These are phyloP conservation scores for Gorsachius goisagi DNA, from an alignment of 2,113 vertebrate genomes.

Conservation along the genomic window DNA sequence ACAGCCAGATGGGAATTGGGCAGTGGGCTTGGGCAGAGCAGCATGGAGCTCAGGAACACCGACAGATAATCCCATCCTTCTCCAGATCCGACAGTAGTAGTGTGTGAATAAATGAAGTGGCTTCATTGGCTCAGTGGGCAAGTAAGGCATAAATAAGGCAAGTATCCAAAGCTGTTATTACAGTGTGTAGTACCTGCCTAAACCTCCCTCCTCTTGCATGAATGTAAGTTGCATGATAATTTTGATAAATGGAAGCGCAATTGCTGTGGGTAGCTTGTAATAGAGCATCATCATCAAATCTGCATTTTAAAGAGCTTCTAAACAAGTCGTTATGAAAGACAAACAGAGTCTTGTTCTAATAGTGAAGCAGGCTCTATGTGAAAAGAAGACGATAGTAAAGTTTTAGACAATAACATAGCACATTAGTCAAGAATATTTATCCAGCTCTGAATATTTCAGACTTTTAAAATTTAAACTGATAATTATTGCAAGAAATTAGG, in stretches of 20 bases:
- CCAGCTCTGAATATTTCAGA: not conserved
- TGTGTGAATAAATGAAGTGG: not conserved
- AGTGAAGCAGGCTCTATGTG: not conserved
- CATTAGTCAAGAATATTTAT: not conserved
- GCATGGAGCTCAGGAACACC: rapidly evolving
- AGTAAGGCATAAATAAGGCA: not conserved
- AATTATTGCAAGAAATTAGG: not conserved
- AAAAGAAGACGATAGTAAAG: not conserved
- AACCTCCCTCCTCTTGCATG: slow-evolving; percentile 25
- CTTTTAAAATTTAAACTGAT: not conserved
- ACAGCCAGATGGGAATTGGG: not conserved
- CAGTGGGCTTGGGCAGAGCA: not conserved
- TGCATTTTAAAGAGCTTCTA: slow-evolving; percentile 15
- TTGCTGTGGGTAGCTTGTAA: not conserved
- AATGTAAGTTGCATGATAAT: not conserved
- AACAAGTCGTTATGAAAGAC: not conserved
- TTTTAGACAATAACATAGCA: not conserved
- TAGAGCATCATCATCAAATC: not conserved
- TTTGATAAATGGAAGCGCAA: not conserved
- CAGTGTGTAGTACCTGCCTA: not conserved
- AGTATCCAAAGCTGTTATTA: not conserved
- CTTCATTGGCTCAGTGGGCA: not conserved
- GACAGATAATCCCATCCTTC: not conserved
- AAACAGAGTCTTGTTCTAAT: not conserved
- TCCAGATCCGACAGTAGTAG: not conserved